phyloP scores from a whole-genome alignment of 2,888 invertebrate genomes.

The Eremobia ochroleuca region DNA sequence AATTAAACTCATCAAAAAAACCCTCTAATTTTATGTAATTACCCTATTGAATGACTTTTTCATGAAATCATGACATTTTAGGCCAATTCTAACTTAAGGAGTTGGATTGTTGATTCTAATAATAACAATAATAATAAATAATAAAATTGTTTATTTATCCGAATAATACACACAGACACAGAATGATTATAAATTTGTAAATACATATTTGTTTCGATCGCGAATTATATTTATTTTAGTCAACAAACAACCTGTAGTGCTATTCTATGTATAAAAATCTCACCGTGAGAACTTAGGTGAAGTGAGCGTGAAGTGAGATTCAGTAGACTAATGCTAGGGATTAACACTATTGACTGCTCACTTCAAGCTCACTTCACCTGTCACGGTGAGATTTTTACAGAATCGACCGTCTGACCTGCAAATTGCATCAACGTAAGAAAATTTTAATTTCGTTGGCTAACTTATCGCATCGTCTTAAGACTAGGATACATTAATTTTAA shows the following conservation, averaged over 20 bases:
- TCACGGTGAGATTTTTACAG: too few relatives aligned
- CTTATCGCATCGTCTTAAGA: background rate
- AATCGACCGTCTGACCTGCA: too few relatives aligned
- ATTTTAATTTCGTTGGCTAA: background rate
- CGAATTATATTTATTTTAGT: background rate
- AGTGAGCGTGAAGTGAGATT: too few relatives aligned
- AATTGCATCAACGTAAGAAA: background rate
- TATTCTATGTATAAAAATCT: too few relatives aligned
- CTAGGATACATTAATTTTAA: background rate
- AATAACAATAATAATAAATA: too few relatives aligned
- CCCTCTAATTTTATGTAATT: background rate
- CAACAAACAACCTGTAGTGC: background rate
- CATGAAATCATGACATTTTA: background rate
- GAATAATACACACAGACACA: too few relatives aligned
- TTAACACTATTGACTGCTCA: too few relatives aligned
- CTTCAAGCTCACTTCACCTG: too few relatives aligned
- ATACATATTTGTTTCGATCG: background rate
- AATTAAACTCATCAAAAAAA: background rate
- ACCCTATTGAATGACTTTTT: background rate
- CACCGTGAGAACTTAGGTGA: too few relatives aligned
- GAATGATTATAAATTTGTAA: background rate
- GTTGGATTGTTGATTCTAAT: background rate
- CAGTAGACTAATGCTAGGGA: too few relatives aligned
- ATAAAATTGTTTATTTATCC: too few relatives aligned
- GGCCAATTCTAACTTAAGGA: background rate